phyloP scores from a whole-genome alignment of 2,113 vertebrate species.

The Hipposideros armiger region DNA sequence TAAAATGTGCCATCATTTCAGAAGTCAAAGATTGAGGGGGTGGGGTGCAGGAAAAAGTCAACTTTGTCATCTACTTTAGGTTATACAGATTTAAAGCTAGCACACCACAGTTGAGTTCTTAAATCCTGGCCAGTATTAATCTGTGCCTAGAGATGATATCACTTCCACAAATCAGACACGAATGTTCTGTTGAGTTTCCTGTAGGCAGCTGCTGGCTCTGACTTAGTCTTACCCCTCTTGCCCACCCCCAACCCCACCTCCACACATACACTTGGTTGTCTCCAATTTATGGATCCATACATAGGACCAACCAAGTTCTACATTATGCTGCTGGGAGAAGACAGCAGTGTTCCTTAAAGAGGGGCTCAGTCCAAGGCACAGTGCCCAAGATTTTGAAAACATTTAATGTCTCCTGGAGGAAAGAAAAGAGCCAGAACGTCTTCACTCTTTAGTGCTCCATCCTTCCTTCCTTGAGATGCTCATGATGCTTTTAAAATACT shows the following conservation, averaged over 20 bases:
- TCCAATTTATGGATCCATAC: neutral
- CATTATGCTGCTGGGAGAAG: neutral
- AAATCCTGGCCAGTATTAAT: neutral
- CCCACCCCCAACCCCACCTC: neutral
- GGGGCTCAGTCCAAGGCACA: neutral
- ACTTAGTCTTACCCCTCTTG: neutral
- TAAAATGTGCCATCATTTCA: neutral
- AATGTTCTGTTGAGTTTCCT: neutral
- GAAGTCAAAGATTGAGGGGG: neutral
- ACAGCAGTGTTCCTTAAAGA: neutral
- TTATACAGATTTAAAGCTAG: neutral
- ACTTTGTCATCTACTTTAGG: neutral
- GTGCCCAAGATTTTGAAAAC: neutral
- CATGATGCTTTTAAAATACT: neutral
- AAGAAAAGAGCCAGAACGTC: neutral
- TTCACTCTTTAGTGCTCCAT: neutral
- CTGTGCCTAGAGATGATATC: neutral
- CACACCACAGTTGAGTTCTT: neutral
- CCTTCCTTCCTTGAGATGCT: neutral
- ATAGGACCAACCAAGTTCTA: neutral
- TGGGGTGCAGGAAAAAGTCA: neutral
- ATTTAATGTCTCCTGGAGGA: neutral
- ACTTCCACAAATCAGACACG: neutral
- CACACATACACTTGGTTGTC: neutral
- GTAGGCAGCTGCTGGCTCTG: neutral